Evolutionary conservation across 2,113 vertebrate genomes (phyloP), one percentile per base, ranked within the genome.

Genomic region (Vireo altiloquus): DNA sequence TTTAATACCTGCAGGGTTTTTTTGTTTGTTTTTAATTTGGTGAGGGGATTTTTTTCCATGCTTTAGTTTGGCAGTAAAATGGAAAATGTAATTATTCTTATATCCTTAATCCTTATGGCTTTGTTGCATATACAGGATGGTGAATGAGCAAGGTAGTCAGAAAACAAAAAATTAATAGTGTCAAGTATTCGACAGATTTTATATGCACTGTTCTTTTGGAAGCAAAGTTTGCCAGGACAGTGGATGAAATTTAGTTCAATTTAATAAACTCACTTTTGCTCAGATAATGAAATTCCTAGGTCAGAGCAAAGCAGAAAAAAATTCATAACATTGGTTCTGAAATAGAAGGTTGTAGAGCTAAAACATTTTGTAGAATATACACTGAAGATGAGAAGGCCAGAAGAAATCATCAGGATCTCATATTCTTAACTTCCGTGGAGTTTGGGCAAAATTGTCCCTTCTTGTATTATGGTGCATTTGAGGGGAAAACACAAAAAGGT

Each of bases 1-100:
- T 63, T 33, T 61, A 84, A 63, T 33, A 39, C 3, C 11, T 57
- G 23, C 7, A 3, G 2, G 8, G 0, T 7, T 1, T 47, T 69
- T 30, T 19, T 59, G 50, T 40, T 30, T 37, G 19, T 5, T 77
- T 87, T 74, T 35, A 25, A 65, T 75, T 82, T 63, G 10, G 14
- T 42, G 35, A 70, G 22, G 11, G 7, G 61, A 44, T 59, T 61
- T 87, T 87, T 89, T 53, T 6, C 25, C 76, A 23, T 35, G 11
- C 72, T 90, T 80, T 72, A 7, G 11, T 54, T 76, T 72, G 21
- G 6, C 31, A 86, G 24, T 56, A 59, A 71, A 91, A 74, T 53
- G 21, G 27, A 81, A 93, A 84, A 82, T 37, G 6, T 33, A 90
- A 57, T 78, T 91, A 69, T 53, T 93, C 33, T 82, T 79, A 52